Evolutionary conservation across 2,888 invertebrate species (phyloP).

Genomic region (Gymnocheta viridis): DNA sequence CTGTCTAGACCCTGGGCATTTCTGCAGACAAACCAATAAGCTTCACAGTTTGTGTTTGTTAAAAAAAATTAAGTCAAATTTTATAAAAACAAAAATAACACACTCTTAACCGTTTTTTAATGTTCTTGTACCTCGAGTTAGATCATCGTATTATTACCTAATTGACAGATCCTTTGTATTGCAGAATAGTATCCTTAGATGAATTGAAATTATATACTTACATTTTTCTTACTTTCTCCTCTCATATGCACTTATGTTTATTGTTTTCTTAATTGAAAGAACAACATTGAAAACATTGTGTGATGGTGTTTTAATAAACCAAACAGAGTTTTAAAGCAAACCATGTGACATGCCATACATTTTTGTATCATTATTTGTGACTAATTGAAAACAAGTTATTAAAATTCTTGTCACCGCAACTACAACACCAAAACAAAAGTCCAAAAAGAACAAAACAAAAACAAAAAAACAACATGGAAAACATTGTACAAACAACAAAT

Average conservation of each 20-base stretch:
- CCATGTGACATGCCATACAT: conserved; percentile 46
- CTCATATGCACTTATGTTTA: neutral
- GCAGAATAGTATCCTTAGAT: too few species aligned
- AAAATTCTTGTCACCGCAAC: conserved; percentile 71
- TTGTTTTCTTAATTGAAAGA: conserved; percentile 53
- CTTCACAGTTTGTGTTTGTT: too few species aligned
- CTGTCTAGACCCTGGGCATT: too few species aligned
- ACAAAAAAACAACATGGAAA: conserved; percentile 50
- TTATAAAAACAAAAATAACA: too few species aligned
- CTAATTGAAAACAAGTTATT: conserved; percentile 72
- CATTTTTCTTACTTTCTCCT: neutral
- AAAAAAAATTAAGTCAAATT: too few species aligned
- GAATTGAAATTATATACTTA: neutral
- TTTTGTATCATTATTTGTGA: conserved; percentile 65
- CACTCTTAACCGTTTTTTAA: too few species aligned
- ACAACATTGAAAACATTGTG: conserved; percentile 1
- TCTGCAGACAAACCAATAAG: too few species aligned
- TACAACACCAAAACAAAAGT: conserved; percentile 20
- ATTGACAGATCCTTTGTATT: too few species aligned
- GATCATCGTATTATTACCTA: too few species aligned
- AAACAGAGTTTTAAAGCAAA: neutral
- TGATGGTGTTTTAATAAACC: conserved; percentile 24
- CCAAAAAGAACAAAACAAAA: conserved; percentile 25
- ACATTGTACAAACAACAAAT: conserved; percentile 73
- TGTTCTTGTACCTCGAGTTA: too few species aligned